Percentiles rank a stretch among this genome's conserved stretches.
Evolutionary conservation across 2,888 invertebrate genomes (phyloP).

Genomic region (Harpalus rubripes): DNA sequence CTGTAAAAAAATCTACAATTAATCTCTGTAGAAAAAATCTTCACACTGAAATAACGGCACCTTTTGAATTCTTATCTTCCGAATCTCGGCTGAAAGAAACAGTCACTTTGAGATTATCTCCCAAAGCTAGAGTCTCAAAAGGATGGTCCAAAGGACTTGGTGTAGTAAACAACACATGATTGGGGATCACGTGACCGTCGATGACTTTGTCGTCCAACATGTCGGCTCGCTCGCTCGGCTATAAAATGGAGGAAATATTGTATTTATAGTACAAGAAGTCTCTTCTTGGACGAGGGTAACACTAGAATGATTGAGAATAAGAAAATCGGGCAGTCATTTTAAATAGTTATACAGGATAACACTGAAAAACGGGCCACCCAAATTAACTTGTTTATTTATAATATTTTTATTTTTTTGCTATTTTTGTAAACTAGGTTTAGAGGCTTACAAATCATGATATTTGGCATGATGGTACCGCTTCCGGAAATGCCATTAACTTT

Average conservation of each 20-base stretch:
- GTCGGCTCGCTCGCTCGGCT: constrained; percentile 85
- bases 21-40: not conserved
- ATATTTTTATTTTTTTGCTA: no score
- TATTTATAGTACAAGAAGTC: not conserved
- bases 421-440: no score
- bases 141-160: constrained; percentile 87
- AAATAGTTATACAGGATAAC: no score
- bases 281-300: no score
- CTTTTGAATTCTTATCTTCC: constrained; percentile 74
- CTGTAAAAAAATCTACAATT: constrained; percentile 77
- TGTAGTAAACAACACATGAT: constrained; percentile 91
- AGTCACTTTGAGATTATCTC: constrained; percentile 91
- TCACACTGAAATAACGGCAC: constrained; percentile 10
- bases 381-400: no score
- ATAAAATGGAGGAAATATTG: constrained; percentile 67
- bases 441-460: no score
- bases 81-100: constrained; percentile 87
- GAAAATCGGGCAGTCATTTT: no score
- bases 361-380: no score
- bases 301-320: no score
- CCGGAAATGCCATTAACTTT: no score
- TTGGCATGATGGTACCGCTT: no score
- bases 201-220: constrained; percentile 91
- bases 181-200: constrained; percentile 94
- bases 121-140: constrained; percentile 89